phyloP scores from a whole-genome alignment of 53 echinoderm and acorn worm species.

The Paracentrotus lividus region DNA sequence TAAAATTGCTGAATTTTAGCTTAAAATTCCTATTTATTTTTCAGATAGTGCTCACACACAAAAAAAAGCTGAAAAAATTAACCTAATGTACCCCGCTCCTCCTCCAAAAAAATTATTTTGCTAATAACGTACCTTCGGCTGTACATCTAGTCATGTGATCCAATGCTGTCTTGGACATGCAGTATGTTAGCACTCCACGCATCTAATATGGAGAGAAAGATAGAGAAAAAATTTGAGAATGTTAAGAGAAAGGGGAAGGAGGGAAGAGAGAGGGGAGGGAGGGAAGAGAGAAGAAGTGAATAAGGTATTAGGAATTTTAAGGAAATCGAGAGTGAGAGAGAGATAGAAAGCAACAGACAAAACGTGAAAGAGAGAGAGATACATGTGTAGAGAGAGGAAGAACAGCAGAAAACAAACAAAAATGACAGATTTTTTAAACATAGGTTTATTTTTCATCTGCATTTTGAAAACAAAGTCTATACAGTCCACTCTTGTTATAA shows the following conservation, averaged over 20 bases:
- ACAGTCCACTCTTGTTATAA: no score
- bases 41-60: no score
- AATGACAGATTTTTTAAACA: no score
- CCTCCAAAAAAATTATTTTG: no score
- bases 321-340: not conserved
- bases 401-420: no score
- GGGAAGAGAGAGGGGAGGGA: not conserved
- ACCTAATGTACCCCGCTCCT: no score
- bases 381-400: not conserved
- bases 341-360: not conserved
- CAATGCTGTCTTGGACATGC: slow-evolving; percentile 84
- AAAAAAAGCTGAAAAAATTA: no score
- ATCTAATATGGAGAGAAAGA: slow-evolving; percentile 46
- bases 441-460: no score
- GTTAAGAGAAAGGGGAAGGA: not conserved
- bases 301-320: not conserved
- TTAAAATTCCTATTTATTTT: no score
- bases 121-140: slow-evolving; percentile 76
- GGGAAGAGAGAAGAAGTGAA: not conserved
- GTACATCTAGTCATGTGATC: slow-evolving; percentile 77
- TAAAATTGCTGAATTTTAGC: no score
- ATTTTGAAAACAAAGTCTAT: no score
- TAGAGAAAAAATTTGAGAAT: not conserved
- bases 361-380: not conserved
- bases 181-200: slow-evolving; percentile 76